Base-by-base conservation (phyloP, 1,140 invertebrate genomes). In the Sycophila sp. region DNA sequence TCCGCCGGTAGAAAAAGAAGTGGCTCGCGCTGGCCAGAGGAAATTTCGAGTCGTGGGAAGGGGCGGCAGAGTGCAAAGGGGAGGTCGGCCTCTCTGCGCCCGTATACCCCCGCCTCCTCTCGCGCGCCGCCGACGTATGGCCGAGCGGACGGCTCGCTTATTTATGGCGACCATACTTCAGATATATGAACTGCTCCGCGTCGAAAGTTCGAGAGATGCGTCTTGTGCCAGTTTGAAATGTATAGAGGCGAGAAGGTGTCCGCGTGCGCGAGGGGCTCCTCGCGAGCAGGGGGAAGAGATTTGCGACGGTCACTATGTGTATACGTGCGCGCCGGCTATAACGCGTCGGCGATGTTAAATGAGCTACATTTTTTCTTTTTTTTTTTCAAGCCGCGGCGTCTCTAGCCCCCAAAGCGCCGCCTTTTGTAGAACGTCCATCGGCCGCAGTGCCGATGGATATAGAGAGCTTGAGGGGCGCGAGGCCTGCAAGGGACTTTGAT, bases 131-230 rank as follows among this genome's bases (percentile, higher is more conserved):
- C 32, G 45, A 68, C 28, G 63, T 24, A 62, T 65, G 75, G 55
- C 76, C 76, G 81, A 53, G 81, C 83, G 82, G 82, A 84, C 82
- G 81, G 81, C 69, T 79, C 80, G 78, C 82, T 86, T 86, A 85
- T 85, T 86, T 86, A 85, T 85, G 81, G 85, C 80, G 78, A 84
- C 81, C 80, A 84, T 85, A 84, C 83, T 83, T 85, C 78, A 85
- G 82, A 86, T 85, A 84, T 85, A 86, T 86, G 83, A 85, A 86
- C 84, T 86, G 83, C 83, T 85, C 84, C 80, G 81, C 79, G 80
- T 85, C 83, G 81, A 86, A 85, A 86, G 80, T 85, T 85, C 78
- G 78, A 83, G 82, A 85, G 67, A 69, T 78, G 78, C 82, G 79
- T 85, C 83, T 84, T 84, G 42, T 59, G 81, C 77, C 77, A 78